phyloP scores from a whole-genome alignment of 2,797 vertebrate genomes.

The Dipus sagitta region DNA sequence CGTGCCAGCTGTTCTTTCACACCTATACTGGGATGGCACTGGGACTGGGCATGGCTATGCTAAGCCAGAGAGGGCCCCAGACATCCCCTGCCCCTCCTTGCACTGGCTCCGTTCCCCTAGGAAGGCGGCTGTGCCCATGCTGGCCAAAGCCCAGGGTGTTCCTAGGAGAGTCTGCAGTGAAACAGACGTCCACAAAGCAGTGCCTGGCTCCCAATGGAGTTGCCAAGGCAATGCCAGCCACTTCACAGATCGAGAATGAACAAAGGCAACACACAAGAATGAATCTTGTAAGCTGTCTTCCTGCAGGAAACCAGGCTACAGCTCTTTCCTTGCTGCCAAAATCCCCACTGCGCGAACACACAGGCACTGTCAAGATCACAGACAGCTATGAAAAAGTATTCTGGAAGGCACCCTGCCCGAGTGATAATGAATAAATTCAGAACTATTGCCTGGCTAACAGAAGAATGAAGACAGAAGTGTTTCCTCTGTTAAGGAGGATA shows the following conservation, averaged over 20 bases:
- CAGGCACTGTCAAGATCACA: conserved; percentile 41
- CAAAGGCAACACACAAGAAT: conserved; percentile 58
- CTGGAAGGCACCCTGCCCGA: conserved; percentile 10
- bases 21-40: neutral
- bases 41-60: neutral
- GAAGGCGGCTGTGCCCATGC: conserved; percentile 36
- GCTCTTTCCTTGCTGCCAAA: conserved; percentile 56
- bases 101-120: conserved; percentile 28
- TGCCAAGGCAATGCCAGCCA: conserved; percentile 73
- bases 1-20: neutral
- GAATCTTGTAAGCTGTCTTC: conserved; percentile 19
- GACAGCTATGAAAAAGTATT: conserved; percentile 52
- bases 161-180: conserved; percentile 51
- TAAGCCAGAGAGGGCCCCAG: neutral
- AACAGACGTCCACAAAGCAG: neutral
- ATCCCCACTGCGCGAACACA: conserved; percentile 56
- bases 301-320: conserved; percentile 52
- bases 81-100: neutral
- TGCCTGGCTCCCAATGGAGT: conserved; percentile 35
- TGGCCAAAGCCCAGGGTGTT: conserved; percentile 41
- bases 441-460: conserved; percentile 33
- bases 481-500: conserved; percentile 40
- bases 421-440: conserved; percentile 71
- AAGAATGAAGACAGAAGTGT: conserved; percentile 29
- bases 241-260: neutral